These are phyloP conservation scores for Drosophila multiciliata DNA, from an alignment of 2,888 invertebrate genomes.

Conservation along the genomic window DNA sequence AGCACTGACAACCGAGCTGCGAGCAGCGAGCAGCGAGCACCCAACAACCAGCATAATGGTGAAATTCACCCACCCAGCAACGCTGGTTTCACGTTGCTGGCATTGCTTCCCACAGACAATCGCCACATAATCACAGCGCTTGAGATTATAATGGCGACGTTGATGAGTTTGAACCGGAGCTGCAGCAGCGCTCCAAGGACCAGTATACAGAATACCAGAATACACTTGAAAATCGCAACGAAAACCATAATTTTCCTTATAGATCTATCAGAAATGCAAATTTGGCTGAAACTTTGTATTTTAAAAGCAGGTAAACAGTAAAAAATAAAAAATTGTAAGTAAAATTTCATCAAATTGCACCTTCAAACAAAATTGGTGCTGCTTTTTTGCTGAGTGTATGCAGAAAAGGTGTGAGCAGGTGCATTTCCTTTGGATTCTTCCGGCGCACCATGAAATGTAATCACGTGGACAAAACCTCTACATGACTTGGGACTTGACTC, in stretches of 20 bases:
- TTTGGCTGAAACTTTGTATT: background rate
- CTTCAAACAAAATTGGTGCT: background rate
- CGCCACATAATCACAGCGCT: conserved; percentile 70
- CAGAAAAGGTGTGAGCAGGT: conserved; percentile 3
- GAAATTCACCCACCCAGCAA: conserved; percentile 14
- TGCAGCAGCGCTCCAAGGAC: background rate
- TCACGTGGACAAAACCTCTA: conserved; percentile 60
- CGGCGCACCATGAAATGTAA: conserved; percentile 63
- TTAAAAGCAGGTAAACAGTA: background rate
- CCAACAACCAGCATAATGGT: conserved; percentile 13
- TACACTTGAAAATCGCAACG: background rate
- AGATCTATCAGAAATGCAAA: background rate
- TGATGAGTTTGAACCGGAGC: conserved; percentile 62
- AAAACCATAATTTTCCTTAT: background rate
- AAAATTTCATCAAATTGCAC: background rate
- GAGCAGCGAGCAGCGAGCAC: background rate
- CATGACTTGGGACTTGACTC: conserved; percentile 26
- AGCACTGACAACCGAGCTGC: background rate
- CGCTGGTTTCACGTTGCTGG: conserved; percentile 19
- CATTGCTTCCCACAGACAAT: conserved; percentile 52
- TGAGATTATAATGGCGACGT: conserved; percentile 73
- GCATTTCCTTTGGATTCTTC: conserved; percentile 67
- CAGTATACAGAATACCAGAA: background rate
- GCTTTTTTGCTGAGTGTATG: conserved; percentile 3
- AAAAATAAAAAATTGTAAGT: background rate